A percentile compares a stretch with the other conserved stretches of the same genome.
Evolutionary conservation across 2,113 vertebrate genomes (phyloP).

Genomic region (Ageneiosus marmoratus): DNA sequence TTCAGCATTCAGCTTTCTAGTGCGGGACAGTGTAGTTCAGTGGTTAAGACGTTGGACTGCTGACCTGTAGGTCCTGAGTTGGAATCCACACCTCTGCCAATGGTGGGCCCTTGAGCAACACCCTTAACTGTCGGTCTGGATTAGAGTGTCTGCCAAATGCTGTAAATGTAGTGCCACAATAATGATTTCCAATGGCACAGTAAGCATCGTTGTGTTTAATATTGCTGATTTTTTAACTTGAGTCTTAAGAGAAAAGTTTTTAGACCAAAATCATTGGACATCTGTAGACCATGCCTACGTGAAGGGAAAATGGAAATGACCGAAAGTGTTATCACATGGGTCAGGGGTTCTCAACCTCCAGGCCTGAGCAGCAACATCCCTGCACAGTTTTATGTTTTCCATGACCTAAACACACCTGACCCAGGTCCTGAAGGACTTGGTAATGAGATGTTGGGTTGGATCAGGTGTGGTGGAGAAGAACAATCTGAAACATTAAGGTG

Average conservation of each 20-base stretch:
- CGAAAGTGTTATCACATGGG: not conserved
- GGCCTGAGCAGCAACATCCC: not conserved
- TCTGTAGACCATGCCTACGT: not conserved
- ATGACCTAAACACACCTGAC: not conserved
- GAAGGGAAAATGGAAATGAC: not conserved
- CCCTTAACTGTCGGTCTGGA: too few relatives aligned
- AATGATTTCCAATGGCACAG: not conserved
- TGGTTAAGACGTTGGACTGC: too few relatives aligned
- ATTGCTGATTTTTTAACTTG: not conserved
- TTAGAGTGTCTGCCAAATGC: too few relatives aligned
- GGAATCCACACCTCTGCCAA: too few relatives aligned
- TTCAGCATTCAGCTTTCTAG: too few relatives aligned
- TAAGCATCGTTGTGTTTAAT: not conserved
- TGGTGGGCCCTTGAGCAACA: too few relatives aligned
- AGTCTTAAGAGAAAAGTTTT: not conserved
- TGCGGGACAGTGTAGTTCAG: too few relatives aligned
- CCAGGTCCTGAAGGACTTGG: not conserved
- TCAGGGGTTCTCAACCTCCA: not conserved
- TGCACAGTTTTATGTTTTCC: not conserved
- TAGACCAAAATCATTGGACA: not conserved
- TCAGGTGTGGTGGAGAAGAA: not conserved
- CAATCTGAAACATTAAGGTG: not conserved
- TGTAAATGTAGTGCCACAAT: too few relatives aligned
- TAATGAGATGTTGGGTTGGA: not conserved
- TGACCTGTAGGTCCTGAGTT: too few relatives aligned